phyloP scores from a whole-genome alignment of 2,797 vertebrate species.

The Tenualosa ilisha region DNA sequence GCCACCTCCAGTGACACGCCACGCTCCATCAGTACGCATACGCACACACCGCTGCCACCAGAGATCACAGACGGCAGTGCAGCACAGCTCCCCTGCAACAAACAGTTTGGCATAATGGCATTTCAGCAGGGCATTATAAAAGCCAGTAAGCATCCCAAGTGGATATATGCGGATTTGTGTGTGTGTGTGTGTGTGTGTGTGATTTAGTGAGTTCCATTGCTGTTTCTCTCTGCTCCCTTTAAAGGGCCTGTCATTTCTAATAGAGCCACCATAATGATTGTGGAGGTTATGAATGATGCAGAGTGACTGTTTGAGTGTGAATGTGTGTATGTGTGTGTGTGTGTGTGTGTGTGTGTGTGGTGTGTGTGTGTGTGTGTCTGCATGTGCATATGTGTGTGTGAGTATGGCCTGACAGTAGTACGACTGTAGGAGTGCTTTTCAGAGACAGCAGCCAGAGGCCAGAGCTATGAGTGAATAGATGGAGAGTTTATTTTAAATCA shows the following conservation, averaged over 20 bases:
- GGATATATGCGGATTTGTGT: background rate
- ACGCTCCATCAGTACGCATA: background rate
- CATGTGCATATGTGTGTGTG: too few species aligned
- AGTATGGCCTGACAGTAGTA: background rate
- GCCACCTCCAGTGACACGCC: background rate
- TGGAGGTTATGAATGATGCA: background rate
- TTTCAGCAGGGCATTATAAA: background rate
- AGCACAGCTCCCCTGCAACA: background rate
- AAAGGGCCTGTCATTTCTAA: slow-evolving; percentile 5
- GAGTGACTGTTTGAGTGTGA: background rate
- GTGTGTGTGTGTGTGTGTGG: too few species aligned
- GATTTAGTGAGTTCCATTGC: background rate
- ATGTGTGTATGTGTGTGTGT: too few species aligned
- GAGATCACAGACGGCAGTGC: background rate
- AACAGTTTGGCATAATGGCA: background rate
- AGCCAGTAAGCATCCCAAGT: background rate
- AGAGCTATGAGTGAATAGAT: background rate
- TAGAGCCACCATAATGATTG: background rate
- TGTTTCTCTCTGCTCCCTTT: background rate
- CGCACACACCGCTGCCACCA: background rate
- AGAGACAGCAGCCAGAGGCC: background rate
- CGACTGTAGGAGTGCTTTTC: background rate
- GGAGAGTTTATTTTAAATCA: background rate
- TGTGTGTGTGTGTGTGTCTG: too few species aligned
- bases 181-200: background rate